A percentile compares a stretch with the other conserved stretches of the same genome.
phyloP scores from a whole-genome alignment of 2,888 invertebrate genomes.

The Rhingia campestris region DNA sequence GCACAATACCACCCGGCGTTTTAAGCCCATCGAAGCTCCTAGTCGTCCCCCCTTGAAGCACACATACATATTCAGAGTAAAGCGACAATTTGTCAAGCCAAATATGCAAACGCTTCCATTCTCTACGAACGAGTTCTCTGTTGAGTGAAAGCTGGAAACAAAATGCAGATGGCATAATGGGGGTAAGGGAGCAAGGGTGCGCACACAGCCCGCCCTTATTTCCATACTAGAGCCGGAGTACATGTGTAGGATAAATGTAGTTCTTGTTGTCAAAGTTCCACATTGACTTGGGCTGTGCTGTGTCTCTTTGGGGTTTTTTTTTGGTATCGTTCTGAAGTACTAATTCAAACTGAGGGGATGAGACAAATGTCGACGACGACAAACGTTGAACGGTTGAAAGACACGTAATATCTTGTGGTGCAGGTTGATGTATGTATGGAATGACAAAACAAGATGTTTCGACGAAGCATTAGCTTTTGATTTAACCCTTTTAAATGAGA shows the following conservation, averaged over 20 bases:
- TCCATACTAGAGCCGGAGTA: constrained; percentile 17
- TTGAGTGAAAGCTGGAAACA: constrained; percentile 31
- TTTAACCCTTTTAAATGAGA: constrained; percentile 41
- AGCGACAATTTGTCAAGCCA: constrained; percentile 46
- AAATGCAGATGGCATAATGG: constrained; percentile 28
- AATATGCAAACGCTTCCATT: constrained; percentile 34
- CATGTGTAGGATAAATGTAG: constrained; percentile 38
- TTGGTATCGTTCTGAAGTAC: constrained; percentile 9
- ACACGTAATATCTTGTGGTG: constrained; percentile 55
- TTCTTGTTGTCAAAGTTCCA: constrained; percentile 34
- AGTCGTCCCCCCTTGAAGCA: not conserved
- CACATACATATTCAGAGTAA: not conserved
- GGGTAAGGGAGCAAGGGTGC: not conserved
- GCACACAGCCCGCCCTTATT: constrained; percentile 8
- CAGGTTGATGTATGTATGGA: constrained; percentile 31
- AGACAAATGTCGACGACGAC: constrained; percentile 34
- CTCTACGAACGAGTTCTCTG: constrained; percentile 33
- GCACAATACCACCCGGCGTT: not conserved
- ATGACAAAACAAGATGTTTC: constrained; percentile 59
- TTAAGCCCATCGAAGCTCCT: not conserved
- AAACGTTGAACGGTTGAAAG: constrained; percentile 18
- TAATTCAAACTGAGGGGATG: constrained; percentile 29
- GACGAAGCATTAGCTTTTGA: constrained; percentile 29
- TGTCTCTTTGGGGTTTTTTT: not conserved
- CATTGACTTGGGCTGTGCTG: constrained; percentile 7